Conservation (phyloP, 2,797 vertebrate species). For the Buphagus erythrorhynchus region DNA sequence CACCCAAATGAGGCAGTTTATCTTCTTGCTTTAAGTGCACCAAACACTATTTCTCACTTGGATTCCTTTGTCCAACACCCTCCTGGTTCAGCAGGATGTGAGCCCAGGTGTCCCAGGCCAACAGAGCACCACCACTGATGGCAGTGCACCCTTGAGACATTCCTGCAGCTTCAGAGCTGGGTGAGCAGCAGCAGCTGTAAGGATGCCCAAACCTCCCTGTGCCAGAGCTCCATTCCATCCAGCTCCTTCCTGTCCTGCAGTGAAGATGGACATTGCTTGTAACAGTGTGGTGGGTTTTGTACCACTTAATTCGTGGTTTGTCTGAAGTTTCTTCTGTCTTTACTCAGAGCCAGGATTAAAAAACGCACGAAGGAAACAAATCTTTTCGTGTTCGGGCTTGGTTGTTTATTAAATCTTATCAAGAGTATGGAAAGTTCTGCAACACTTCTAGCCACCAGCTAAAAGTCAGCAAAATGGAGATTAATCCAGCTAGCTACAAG, state of each 20-base stretch:
- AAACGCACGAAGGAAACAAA: too few relatives aligned
- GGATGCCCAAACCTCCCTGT: not conserved
- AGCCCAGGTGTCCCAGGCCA: not conserved
- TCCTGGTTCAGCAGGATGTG: not conserved
- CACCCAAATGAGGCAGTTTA: not conserved
- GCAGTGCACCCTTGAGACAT: not conserved
- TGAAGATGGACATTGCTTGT: not conserved
- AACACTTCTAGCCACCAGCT: too few relatives aligned
- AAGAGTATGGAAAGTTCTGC: too few relatives aligned
- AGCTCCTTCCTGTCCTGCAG: not conserved
- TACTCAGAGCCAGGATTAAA: too few relatives aligned
- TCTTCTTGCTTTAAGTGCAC: not conserved
- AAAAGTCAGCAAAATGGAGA: too few relatives aligned
- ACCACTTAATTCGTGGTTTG: too few relatives aligned
- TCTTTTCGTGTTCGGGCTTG: too few relatives aligned
- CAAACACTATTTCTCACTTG: not conserved
- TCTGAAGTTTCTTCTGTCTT: too few relatives aligned
- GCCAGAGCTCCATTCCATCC: not conserved
- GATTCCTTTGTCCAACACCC: not conserved
- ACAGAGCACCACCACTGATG: not conserved
- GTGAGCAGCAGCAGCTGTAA: not conserved
- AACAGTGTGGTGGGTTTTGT: too few relatives aligned
- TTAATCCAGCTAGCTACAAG: too few relatives aligned
- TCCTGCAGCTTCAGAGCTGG: not conserved
- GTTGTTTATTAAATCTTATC: too few relatives aligned